A percentile compares a stretch with the other conserved stretches of the same genome.
These are phyloP conservation scores for Leptopilina syphax DNA, from an alignment of 2,888 invertebrate genomes.

Conservation along the genomic window DNA sequence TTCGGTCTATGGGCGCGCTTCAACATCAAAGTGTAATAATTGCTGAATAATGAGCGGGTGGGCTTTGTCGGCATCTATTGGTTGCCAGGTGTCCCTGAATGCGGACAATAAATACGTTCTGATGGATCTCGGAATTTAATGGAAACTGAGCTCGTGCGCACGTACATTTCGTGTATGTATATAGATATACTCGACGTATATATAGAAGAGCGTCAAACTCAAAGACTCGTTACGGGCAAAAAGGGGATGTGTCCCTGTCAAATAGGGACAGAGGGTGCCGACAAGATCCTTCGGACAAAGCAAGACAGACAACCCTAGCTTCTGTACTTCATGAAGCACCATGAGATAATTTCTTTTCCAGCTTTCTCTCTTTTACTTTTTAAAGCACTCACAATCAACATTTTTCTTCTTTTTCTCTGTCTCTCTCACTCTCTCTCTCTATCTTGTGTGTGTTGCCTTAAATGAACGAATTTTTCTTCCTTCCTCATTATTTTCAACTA, in stretches of 20 bases:
- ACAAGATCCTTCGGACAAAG: slow-evolving; percentile 42
- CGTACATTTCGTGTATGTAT: slow-evolving; percentile 40
- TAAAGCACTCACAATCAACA: background rate
- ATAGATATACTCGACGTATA: background rate
- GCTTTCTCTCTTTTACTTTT: slow-evolving; percentile 32
- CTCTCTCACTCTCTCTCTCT: background rate
- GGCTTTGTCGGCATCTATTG: slow-evolving; percentile 37
- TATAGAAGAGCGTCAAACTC: slow-evolving; percentile 33
- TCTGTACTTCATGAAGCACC: slow-evolving; percentile 33
- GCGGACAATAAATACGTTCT: slow-evolving; percentile 49
- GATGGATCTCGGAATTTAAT: slow-evolving; percentile 60
- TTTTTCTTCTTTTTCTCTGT: background rate
- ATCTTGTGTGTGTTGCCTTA: background rate
- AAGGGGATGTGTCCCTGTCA: slow-evolving; percentile 43
- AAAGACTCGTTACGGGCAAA: slow-evolving; percentile 52
- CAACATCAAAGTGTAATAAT: slow-evolving; percentile 39
- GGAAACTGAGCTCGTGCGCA: slow-evolving; percentile 59
- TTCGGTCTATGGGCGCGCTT: slow-evolving; percentile 7
- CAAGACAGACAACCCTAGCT: slow-evolving; percentile 41
- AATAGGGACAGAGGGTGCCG: slow-evolving; percentile 38
- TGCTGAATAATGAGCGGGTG: slow-evolving; percentile 38
- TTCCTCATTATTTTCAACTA: background rate
- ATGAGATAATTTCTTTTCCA: slow-evolving; percentile 41
- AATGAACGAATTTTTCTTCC: background rate
- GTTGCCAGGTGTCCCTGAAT: slow-evolving; percentile 40